A percentile compares a stretch with the other conserved stretches of the same genome.
Conservation (phyloP, 2,888 invertebrate species). For the Leptinotarsa peninsularis region DNA sequence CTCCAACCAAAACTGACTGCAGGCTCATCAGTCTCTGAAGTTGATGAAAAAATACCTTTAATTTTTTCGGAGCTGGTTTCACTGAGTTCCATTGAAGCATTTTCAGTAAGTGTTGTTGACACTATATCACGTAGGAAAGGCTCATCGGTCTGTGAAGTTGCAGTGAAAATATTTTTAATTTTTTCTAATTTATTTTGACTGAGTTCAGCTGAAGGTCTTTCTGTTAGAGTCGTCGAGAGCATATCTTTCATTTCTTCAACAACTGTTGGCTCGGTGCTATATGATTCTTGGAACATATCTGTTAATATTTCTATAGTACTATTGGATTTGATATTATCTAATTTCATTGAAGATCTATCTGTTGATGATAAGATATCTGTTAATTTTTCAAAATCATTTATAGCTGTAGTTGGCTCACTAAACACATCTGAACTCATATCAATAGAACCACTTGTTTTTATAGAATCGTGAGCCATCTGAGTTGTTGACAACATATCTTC, state of each 20-base stretch:
- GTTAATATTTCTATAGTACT: not conserved
- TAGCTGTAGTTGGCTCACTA: not conserved
- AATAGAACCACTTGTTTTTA: not conserved
- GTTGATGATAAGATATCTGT: not conserved
- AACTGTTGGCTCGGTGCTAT: not conserved
- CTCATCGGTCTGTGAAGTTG: too few species aligned
- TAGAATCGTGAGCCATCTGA: not conserved
- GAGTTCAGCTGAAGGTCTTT: not conserved
- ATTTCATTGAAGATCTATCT: not conserved
- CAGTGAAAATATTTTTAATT: not conserved
- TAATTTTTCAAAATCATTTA: not conserved
- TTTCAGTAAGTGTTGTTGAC: too few species aligned
- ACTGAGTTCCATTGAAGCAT: too few species aligned
- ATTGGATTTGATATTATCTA: not conserved
- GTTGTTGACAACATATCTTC: not conserved
- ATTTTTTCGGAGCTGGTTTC: too few species aligned
- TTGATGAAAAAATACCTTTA: too few species aligned
- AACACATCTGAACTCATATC: not conserved
- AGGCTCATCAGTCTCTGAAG: too few species aligned
- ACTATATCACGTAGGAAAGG: too few species aligned
- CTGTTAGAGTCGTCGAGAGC: not conserved
- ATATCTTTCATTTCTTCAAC: slow-evolving; percentile 1
- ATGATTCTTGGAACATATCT: slow-evolving; percentile 7
- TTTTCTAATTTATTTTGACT: not conserved
- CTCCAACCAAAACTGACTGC: too few species aligned